Evolutionary conservation across 2,797 vertebrate species (phyloP), one percentile per base, ranked within the genome.

Genomic region (Uromys caudimaculatus): DNA sequence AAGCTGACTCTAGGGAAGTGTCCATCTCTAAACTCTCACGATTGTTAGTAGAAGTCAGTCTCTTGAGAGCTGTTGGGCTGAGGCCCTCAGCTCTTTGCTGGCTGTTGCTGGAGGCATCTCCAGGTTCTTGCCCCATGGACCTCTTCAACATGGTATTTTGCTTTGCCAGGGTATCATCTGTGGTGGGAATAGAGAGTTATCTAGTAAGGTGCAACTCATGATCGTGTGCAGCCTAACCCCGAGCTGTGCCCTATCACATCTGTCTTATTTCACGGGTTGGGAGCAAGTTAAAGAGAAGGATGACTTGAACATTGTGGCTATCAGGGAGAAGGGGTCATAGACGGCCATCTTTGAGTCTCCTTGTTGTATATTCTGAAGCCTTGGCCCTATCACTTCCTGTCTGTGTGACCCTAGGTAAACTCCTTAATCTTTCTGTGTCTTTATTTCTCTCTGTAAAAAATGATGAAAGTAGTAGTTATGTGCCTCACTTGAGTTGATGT

Each of bases 381-480:
- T 24, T 73, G 32, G 17, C 58, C 76, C 19, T 47, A 17, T 71
- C 69, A 38, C 50, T 94, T 50, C 32, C 82, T 82, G 7, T 58
- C 52, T 58, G 7, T 27, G 35, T 75, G 47, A 73, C 60, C 38
- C 47, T 47, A 75, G 54, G 12, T 67, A 58, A 78, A 23, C 32
- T 58, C 29, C 24, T 17, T 23, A 87, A 44, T 27, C 3, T 60
- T 73, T 90, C 77, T 76, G 47, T 35, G 62, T 2, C 41, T 67
- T 54, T 32, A n/a, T 50, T 75, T 67, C 60, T n/a, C 41, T 54
- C 47, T 92, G 47, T 90, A 47, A 92, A 90, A 89, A 90, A 73
- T 13, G 19, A 56, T 24, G 44, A 47, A 71, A 60, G 52, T 24
- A 29, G 62, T 41, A 87, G 62, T 10, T 13, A 50, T 62, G 32